A percentile compares a stretch with the other conserved stretches of the same genome.
Evolutionary conservation across 2,113 vertebrate species (phyloP).

Genomic region (Budorcas taxicolor): DNA sequence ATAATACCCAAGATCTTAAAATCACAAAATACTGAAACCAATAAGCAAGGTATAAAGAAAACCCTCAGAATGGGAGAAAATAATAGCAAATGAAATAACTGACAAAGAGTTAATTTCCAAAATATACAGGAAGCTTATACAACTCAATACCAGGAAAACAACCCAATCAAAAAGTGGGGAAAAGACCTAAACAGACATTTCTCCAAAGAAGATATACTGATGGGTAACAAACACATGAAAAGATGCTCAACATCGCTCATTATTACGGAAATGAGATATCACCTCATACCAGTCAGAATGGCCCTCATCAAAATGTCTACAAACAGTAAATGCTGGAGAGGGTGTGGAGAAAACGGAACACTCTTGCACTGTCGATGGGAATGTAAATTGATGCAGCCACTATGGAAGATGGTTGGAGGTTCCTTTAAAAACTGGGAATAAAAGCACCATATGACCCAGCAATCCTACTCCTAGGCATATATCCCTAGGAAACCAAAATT

Average conservation of each 20-base stretch:
- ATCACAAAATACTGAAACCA: background rate
- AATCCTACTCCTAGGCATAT: background rate
- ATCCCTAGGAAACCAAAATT: background rate
- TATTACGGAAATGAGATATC: background rate
- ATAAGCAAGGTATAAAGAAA: background rate
- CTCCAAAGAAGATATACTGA: background rate
- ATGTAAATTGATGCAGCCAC: background rate
- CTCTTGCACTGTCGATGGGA: background rate
- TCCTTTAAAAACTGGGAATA: background rate
- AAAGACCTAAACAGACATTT: background rate
- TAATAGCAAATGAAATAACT: background rate
- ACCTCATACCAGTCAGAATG: background rate
- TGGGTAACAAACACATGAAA: background rate
- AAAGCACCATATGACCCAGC: background rate
- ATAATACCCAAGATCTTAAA: background rate
- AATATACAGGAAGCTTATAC: background rate
- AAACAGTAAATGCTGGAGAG: background rate
- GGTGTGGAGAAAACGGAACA: background rate
- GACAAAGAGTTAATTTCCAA: background rate
- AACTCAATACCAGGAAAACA: background rate
- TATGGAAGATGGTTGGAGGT: background rate
- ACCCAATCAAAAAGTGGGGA: background rate
- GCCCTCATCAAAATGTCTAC: background rate
- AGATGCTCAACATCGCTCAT: fast-evolving
- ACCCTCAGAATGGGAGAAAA: background rate